Conservation (phyloP, 1,140 invertebrate species). For the Cotesia chilonis region DNA sequence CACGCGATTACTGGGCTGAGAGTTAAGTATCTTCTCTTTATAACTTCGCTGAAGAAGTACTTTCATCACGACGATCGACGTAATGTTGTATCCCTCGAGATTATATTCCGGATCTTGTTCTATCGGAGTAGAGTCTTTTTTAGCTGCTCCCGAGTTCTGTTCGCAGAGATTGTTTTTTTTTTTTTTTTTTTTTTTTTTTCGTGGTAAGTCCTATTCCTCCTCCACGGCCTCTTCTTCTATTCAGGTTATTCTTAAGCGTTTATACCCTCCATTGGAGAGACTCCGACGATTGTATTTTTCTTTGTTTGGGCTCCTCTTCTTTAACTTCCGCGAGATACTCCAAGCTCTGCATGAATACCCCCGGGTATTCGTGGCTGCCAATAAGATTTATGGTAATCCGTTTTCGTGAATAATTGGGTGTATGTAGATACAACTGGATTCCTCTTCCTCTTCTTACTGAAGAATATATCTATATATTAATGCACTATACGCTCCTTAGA, state of each 20-base stretch:
- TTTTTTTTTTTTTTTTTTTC: too few relatives aligned
- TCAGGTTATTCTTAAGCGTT: conserved; percentile 1
- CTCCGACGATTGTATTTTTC: not conserved
- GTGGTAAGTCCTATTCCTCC: too few relatives aligned
- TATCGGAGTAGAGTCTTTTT: not conserved
- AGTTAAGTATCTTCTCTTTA: not conserved
- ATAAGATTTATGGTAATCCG: conserved; percentile 54
- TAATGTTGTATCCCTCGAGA: not conserved
- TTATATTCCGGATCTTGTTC: conserved; percentile 3
- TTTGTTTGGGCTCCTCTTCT: conserved; percentile 6
- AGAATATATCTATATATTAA: too few relatives aligned
- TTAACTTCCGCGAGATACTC: conserved; percentile 13
- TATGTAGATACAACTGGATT: conserved; percentile 36
- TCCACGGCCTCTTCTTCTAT: not conserved
- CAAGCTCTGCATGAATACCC: conserved; percentile 27
- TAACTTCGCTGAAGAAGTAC: not conserved
- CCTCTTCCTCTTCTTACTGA: not conserved
- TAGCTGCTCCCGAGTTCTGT: too few relatives aligned
- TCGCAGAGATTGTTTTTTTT: too few relatives aligned
- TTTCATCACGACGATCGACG: conserved; percentile 24
- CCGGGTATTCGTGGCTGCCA: conserved; percentile 41
- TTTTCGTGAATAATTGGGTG: conserved; percentile 51
- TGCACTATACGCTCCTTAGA: too few relatives aligned
- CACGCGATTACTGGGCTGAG: conserved; percentile 3
- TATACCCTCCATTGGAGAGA: not conserved